Evolutionary conservation across 2,888 invertebrate species (phyloP).

Genomic region (Nomada ferruginata): DNA sequence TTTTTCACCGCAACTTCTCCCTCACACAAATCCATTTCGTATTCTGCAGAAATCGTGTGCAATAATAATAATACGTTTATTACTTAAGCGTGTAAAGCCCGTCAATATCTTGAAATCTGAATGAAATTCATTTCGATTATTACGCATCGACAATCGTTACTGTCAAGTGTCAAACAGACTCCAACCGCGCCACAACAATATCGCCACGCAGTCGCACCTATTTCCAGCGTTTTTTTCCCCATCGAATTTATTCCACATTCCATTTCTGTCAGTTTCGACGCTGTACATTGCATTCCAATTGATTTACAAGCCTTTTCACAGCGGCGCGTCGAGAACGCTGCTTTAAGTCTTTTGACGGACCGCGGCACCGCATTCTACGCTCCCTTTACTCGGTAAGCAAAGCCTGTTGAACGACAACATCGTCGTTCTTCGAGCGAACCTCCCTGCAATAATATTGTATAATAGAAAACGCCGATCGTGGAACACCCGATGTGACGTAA

Average conservation of each 20-base stretch:
- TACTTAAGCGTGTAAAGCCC: neutral
- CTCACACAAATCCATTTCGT: no score
- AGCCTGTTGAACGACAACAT: neutral
- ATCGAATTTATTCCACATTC: conserved; percentile 8
- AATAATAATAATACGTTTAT: no score
- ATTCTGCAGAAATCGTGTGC: no score
- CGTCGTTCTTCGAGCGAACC: neutral
- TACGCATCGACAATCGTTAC: neutral
- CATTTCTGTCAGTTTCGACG: neutral
- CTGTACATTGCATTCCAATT: conserved; percentile 2
- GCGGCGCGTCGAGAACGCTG: neutral
- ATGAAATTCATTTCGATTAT: neutral
- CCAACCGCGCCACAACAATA: neutral
- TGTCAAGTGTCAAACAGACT: neutral
- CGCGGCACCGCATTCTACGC: neutral
- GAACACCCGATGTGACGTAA: neutral
- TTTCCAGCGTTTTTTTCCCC: neutral
- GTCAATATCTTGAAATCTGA: neutral
- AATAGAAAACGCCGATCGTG: neutral
- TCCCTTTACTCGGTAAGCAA: neutral
- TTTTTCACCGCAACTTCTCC: no score
- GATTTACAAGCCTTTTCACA: conserved; percentile 5
- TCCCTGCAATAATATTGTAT: neutral
- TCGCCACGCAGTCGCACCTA: neutral
- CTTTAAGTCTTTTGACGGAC: neutral